Evolutionary conservation across 2,113 vertebrate species (phyloP), one percentile per base, ranked within the genome.

Genomic region (Petrocephalus microphthalmus): DNA sequence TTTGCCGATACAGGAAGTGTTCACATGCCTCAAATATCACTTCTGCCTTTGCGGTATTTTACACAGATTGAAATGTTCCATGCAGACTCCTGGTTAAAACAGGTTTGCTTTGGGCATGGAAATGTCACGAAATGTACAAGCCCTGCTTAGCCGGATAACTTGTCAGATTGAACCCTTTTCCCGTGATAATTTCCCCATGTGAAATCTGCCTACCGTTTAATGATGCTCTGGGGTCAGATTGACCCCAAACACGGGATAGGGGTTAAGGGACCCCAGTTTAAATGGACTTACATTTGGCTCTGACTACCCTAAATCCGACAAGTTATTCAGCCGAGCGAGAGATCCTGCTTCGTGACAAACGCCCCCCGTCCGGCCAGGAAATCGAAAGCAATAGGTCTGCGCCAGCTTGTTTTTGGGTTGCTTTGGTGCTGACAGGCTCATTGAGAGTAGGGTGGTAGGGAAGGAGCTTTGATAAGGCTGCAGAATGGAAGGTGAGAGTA

Each of bases 31-130:
- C 7, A 4, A 57, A 71, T 87, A 87, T 89, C 88, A 89, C 67
- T 89, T 89, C 88, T 89, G 29, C 67, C 85, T 87, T 89, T 89
- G 84, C 33, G 88, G 85, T 81, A 83, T 82, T 89, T 87, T 67
- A 67, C 42, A 37, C 85, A 87, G 88, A 87, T 89, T 89, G 17
- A 81, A 81, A 42, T 87, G 67, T 47, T 78, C 17, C 83, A 20
- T 47, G 20, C 60, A 29, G 33, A 22, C 42, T 54, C 54, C 78
- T 52, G 51, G n/a, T 37, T 37, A n/a, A 56, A 88, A 82, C 84
- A 54, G 52, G n/a, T 53, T 85, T 8, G 52, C 25, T 85, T 20
- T 20, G 13, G 52, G 49, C 52, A 52, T 25, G 82, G 25, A 49
- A 71, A 71, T 71, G 17, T 86, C 53, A 57, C n/a, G 13, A 60